Evolutionary conservation across 2,113 vertebrate species (phyloP).

Genomic region (Brachyhypopomus gauderio): DNA sequence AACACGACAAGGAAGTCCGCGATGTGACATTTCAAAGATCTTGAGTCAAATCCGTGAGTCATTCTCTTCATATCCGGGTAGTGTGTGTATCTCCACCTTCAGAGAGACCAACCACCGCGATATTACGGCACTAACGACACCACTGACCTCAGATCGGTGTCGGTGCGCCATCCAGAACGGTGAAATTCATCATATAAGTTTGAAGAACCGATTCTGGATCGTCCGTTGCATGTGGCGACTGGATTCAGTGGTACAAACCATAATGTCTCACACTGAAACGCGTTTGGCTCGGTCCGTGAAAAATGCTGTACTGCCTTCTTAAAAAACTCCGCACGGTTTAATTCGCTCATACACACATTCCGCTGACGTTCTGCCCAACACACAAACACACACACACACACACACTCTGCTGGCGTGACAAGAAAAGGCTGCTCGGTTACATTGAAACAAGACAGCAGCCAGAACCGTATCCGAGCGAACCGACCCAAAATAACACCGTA

Average conservation of each 20-base stretch:
- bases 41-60: slow-evolving; percentile 39
- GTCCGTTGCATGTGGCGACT: neutral
- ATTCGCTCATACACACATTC: slow-evolving; percentile 73
- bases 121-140: neutral
- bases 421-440: slow-evolving; percentile 54
- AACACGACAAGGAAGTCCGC: neutral
- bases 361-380: slow-evolving; percentile 74
- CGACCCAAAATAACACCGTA: slow-evolving; percentile 53
- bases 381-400: too few species aligned
- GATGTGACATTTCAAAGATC: slow-evolving; percentile 10
- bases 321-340: slow-evolving; percentile 65
- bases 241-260: neutral
- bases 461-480: slow-evolving; percentile 54
- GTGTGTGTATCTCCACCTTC: slow-evolving; percentile 16
- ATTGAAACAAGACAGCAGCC: slow-evolving; percentile 66
- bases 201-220: slow-evolving; percentile 33
- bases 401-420: slow-evolving; percentile 62
- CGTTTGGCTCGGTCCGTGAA: slow-evolving; percentile 60
- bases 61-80: slow-evolving; percentile 47
- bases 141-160: slow-evolving; percentile 48
- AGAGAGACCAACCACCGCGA: slow-evolving; percentile 3
- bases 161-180: too few species aligned
- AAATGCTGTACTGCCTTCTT: slow-evolving; percentile 69
- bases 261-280: slow-evolving; percentile 37
- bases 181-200: neutral